Evolutionary conservation across 2,888 invertebrate genomes (phyloP).

Genomic region (Kryphioiulus occultus): DNA sequence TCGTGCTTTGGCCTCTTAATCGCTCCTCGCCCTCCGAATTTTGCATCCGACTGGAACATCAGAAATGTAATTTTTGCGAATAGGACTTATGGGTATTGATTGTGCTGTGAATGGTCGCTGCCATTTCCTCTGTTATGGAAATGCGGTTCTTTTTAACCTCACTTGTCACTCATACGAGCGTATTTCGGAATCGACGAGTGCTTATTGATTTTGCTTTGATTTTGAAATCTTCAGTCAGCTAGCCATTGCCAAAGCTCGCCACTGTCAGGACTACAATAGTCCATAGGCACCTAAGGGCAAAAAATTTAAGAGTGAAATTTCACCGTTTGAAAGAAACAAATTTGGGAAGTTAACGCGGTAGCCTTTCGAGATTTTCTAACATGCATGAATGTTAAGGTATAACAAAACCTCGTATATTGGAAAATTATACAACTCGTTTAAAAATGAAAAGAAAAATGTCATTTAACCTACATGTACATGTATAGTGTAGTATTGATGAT

Average conservation of each 20-base stretch:
- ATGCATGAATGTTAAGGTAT: too few species aligned
- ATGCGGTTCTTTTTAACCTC: conserved; percentile 40
- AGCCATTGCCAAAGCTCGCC: neutral
- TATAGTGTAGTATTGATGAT: too few species aligned
- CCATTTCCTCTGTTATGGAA: conserved; percentile 36
- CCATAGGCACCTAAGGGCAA: neutral
- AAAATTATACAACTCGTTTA: too few species aligned
- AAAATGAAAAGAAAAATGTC: too few species aligned
- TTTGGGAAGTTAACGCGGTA: too few species aligned
- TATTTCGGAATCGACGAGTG: conserved; percentile 9
- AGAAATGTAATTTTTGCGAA: conserved; percentile 3
- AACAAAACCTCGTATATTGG: too few species aligned
- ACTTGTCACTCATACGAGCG: conserved; percentile 28
- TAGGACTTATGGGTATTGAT: conserved; percentile 37
- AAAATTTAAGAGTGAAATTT: neutral
- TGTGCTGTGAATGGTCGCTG: neutral
- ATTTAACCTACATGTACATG: too few species aligned
- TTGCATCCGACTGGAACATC: neutral
- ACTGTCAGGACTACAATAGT: too few species aligned
- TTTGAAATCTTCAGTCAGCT: conserved; percentile 12
- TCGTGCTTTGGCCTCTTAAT: neutral
- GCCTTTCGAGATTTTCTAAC: too few species aligned
- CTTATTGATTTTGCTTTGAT: conserved; percentile 40
- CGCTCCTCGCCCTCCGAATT: neutral
- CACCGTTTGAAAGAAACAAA: neutral